A percentile compares a stretch with the other conserved stretches of the same genome.
Evolutionary conservation across 2,113 vertebrate genomes (phyloP).

Genomic region (Lepidothrix coronata): DNA sequence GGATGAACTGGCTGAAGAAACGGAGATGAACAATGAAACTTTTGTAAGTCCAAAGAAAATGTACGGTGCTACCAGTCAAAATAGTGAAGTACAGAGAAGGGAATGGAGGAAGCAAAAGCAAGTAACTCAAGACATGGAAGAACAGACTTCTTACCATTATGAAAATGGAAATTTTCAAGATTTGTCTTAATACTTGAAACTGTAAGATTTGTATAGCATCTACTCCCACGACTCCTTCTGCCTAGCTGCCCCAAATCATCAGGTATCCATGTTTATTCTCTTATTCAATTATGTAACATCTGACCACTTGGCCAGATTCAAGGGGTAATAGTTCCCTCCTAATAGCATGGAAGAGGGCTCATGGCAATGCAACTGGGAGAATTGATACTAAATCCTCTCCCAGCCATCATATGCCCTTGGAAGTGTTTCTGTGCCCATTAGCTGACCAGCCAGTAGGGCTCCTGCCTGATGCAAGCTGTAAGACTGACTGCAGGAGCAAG

Average conservation of each 20-base stretch:
- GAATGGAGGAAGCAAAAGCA: slow-evolving; percentile 81
- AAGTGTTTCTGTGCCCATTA: not conserved
- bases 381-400: not conserved
- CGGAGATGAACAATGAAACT: slow-evolving; percentile 82
- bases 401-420: not conserved
- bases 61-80: slow-evolving; percentile 87
- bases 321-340: not conserved
- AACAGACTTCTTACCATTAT: slow-evolving; percentile 73
- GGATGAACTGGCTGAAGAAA: slow-evolving; percentile 92
- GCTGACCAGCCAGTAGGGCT: not conserved
- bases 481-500: not conserved
- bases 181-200: slow-evolving; percentile 69
- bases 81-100: slow-evolving; percentile 70
- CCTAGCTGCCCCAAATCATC: not conserved
- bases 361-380: not conserved
- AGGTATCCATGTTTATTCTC: slow-evolving; percentile 42
- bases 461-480: not conserved
- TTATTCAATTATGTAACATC: not conserved
- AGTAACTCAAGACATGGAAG: slow-evolving; percentile 76
- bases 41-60: slow-evolving; percentile 77
- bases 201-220: slow-evolving; percentile 1
- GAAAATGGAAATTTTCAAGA: slow-evolving; percentile 83
- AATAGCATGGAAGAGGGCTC: not conserved
- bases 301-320: not conserved
- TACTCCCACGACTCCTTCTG: not conserved